These are phyloP conservation scores for Triplophysa rosa DNA, from an alignment of 2,113 vertebrate species.

Conservation along the genomic window DNA sequence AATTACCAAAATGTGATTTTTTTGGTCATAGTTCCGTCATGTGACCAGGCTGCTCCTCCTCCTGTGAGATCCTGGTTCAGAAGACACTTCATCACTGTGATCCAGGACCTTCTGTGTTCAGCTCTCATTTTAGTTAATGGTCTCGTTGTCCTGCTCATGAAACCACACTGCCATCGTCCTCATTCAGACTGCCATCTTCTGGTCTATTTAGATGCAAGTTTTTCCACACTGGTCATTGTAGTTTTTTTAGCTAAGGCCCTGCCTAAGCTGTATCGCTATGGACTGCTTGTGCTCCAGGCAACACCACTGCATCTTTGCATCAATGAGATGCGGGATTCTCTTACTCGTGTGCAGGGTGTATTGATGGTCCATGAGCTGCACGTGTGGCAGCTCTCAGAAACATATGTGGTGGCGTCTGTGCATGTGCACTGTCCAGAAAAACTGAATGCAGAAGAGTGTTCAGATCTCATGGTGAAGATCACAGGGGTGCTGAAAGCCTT, in stretches of 20 bases:
- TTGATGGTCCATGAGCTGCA: slow-evolving; percentile 75
- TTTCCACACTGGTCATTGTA: slow-evolving; percentile 66
- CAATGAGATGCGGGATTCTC: slow-evolving; percentile 59
- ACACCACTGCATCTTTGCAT: slow-evolving; percentile 62
- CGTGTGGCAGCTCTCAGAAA: slow-evolving; percentile 71
- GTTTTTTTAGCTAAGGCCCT: slow-evolving; percentile 54
- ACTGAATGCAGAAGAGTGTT: slow-evolving; percentile 1
- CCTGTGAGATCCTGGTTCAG: background rate
- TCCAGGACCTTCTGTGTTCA: slow-evolving; percentile 60
- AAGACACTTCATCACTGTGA: background rate
- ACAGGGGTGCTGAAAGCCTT: slow-evolving; percentile 64
- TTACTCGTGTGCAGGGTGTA: slow-evolving; percentile 67
- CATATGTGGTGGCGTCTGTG: slow-evolving; percentile 69
- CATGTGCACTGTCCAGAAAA: slow-evolving; percentile 67
- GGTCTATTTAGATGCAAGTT: slow-evolving; percentile 70
- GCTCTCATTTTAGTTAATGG: slow-evolving; percentile 66
- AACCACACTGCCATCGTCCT: slow-evolving; percentile 44
- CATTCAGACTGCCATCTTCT: slow-evolving; percentile 55
- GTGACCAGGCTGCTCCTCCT: background rate
- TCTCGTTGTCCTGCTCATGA: slow-evolving; percentile 60
- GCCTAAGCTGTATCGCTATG: slow-evolving; percentile 66
- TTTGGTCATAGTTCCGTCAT: background rate
- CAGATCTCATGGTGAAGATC: slow-evolving; percentile 62
- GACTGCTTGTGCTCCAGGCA: slow-evolving; percentile 71
- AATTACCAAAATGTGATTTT: too few relatives aligned